phyloP scores from a whole-genome alignment of 2,888 invertebrate species.

The Folsomia candida region DNA sequence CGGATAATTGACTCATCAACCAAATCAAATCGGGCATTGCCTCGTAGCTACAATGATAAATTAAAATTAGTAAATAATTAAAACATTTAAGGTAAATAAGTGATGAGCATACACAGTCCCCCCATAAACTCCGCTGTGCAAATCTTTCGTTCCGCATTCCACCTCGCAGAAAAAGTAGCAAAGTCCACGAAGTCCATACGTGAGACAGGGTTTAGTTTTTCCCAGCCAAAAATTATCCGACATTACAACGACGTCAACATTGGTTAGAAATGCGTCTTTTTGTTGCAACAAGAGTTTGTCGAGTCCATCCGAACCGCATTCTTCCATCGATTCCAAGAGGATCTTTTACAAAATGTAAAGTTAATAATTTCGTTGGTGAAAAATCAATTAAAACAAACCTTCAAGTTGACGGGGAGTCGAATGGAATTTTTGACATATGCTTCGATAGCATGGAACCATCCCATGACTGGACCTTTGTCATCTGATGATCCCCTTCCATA shows the following conservation, averaged over 20 bases:
- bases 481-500: conserved; percentile 90
- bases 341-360: conserved; percentile 59
- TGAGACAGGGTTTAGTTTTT: conserved; percentile 92
- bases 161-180: conserved; percentile 88
- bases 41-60: conserved; percentile 15
- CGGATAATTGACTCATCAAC: conserved; percentile 77
- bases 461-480: conserved; percentile 91
- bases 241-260: conserved; percentile 91
- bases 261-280: conserved; percentile 74
- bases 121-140: conserved; percentile 95
- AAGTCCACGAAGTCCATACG: conserved; percentile 90
- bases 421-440: conserved; percentile 72
- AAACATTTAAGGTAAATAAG: background rate
- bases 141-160: conserved; percentile 82
- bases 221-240: conserved; percentile 99
- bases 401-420: conserved; percentile 65
- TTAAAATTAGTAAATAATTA: background rate
- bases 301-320: conserved; percentile 93
- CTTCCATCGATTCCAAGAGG: conserved; percentile 97
- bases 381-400: conserved; percentile 53
- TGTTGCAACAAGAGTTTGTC: conserved; percentile 73
- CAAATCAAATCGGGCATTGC: conserved; percentile 83
- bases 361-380: background rate
- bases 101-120: conserved; percentile 73
- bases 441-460: conserved; percentile 92